phyloP scores from a whole-genome alignment of 1,140 invertebrate genomes.

The Ostrea denselamellosa region DNA sequence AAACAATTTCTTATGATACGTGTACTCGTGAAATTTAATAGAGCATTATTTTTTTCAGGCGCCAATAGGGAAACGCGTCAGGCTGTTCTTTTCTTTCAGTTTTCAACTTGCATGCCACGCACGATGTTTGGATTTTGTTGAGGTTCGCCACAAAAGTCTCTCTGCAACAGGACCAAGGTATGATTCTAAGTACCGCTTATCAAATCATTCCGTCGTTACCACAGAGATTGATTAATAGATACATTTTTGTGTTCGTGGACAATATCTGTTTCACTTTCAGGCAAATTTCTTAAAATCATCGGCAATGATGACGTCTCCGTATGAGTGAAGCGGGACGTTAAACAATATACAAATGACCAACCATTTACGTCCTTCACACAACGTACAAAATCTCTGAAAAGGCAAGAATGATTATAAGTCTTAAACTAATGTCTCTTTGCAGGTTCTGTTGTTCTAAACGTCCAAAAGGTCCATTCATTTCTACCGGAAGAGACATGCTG shows the following conservation, averaged over 20 bases:
- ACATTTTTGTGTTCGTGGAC: not conserved
- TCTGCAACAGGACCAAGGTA: not conserved
- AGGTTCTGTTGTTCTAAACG: not conserved
- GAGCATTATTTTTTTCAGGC: not conserved
- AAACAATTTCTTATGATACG: not conserved
- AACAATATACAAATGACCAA: too few species aligned
- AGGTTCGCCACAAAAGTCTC: not conserved
- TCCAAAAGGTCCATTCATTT: not conserved
- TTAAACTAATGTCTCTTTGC: not conserved
- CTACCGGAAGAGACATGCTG: not conserved
- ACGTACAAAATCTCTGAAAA: not conserved
- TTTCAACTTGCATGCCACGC: not conserved
- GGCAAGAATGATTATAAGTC: not conserved
- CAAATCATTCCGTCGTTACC: not conserved
- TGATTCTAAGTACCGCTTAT: too few species aligned
- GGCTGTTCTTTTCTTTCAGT: not conserved
- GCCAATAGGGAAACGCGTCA: not conserved
- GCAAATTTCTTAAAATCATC: too few species aligned
- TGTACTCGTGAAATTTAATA: not conserved
- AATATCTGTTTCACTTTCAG: not conserved
- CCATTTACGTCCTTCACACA: not conserved
- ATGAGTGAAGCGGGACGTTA: too few species aligned
- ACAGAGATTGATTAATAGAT: not conserved
- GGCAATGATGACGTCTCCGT: too few species aligned
- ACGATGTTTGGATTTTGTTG: not conserved